phyloP scores from a whole-genome alignment of 2,797 vertebrate species.

The Cyclura pinguis region DNA sequence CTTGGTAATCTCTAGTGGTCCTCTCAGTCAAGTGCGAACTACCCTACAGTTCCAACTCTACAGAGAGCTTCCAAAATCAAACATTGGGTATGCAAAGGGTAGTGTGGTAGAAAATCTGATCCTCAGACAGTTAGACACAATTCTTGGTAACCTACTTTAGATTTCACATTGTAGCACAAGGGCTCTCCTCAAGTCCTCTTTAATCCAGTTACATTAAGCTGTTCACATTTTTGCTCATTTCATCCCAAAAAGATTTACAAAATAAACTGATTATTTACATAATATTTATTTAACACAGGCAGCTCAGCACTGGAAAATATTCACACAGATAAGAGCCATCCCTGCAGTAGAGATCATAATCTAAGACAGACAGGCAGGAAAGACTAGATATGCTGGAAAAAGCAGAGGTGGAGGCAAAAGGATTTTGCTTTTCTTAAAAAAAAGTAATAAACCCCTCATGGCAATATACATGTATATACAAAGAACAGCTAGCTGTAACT shows the following conservation, averaged over 20 bases:
- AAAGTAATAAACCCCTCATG: not conserved
- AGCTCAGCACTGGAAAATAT: not conserved
- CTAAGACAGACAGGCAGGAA: constrained; percentile 5
- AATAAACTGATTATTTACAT: accelerated
- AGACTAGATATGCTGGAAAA: not conserved
- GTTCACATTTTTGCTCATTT: accelerated
- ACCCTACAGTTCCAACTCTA: no score
- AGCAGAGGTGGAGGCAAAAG: not conserved
- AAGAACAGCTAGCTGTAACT: constrained; percentile 30
- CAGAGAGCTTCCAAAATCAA: no score
- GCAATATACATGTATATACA: not conserved
- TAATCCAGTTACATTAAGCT: not conserved
- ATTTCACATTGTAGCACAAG: constrained; percentile 17
- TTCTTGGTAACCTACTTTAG: constrained; percentile 47
- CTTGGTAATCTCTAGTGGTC: no score
- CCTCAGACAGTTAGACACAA: not conserved
- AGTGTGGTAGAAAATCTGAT: not conserved
- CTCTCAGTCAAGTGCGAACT: no score
- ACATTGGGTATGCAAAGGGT: no score
- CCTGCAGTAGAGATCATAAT: not conserved
- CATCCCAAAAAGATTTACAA: not conserved
- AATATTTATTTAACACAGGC: not conserved
- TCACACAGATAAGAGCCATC: constrained; percentile 3
- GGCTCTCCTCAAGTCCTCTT: constrained; percentile 49
- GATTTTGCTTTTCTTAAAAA: not conserved